These are phyloP conservation scores for Cryptus armator DNA, from an alignment of 2,888 invertebrate genomes.

Conservation along the genomic window DNA sequence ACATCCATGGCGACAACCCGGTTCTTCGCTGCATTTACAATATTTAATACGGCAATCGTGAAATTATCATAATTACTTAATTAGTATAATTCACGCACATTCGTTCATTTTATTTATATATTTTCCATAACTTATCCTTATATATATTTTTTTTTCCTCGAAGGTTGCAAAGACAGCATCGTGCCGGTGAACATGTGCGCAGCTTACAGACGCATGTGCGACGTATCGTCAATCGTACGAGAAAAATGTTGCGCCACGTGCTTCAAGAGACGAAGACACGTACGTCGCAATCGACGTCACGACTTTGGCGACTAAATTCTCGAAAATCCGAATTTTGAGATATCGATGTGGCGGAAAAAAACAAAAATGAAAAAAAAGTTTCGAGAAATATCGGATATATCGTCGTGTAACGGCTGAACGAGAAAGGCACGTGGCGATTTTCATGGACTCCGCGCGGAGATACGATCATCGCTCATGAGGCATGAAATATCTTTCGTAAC, in stretches of 20 bases:
- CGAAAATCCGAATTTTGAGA: neutral
- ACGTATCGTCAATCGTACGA: slow-evolving; percentile 77
- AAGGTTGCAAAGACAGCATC: slow-evolving; percentile 80
- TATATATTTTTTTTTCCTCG: slow-evolving; percentile 16
- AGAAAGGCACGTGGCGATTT: neutral
- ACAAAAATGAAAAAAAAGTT: neutral
- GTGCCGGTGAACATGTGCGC: slow-evolving; percentile 77
- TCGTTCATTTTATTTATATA: slow-evolving; percentile 14
- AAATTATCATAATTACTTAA: slow-evolving; percentile 53
- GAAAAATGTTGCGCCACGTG: slow-evolving; percentile 82
- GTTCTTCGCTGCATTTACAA: slow-evolving; percentile 6
- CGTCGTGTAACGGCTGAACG: slow-evolving; percentile 14
- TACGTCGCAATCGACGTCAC: slow-evolving; percentile 74
- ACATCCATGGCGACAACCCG: neutral
- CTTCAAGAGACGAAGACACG: slow-evolving; percentile 77
- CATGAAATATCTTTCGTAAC: slow-evolving; percentile 16
- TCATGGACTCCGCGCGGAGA: slow-evolving; percentile 13
- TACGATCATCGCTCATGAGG: slow-evolving; percentile 4
- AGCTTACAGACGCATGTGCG: slow-evolving; percentile 80
- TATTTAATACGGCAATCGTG: neutral
- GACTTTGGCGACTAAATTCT: slow-evolving; percentile 64
- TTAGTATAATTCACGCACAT: slow-evolving; percentile 19
- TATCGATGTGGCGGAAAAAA: slow-evolving; percentile 1
- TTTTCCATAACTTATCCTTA: slow-evolving; percentile 4
- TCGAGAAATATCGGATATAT: slow-evolving; percentile 14